Base-by-base conservation (phyloP, 2,888 invertebrate species). In the Diarsia dahlii region DNA sequence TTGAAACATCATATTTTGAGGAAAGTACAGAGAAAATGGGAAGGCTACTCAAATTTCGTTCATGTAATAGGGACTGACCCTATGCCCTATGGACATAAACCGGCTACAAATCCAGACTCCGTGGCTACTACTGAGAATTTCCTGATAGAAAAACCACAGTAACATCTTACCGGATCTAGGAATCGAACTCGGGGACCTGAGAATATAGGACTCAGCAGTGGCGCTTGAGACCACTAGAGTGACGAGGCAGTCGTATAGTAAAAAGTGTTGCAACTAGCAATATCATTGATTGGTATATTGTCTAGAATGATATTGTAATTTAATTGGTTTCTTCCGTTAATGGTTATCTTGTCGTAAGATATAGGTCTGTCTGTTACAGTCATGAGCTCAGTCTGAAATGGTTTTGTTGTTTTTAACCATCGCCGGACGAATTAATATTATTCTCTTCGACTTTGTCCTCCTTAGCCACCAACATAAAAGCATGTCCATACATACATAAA, bases 401-500 rank as follows among this genome's bases (percentile, higher is more conserved):
- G 39, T 39, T 45, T 50, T 15, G 20, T 34, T 46, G 23, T 52
- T 52, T 60, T 18, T 0, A 58, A 58, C 15, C 23, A 15, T 58
- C 15, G 13, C 23, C 15, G 8, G 56, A 28, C 3, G 28, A 52
- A 9, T 50, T 9, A 39, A 23, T 67, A 23, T 56, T 28, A 45
- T 9, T 28, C 46, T 20, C 1, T n/a, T 13, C 39, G 2, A 20
- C 10, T 66, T 50, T 34, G 12, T 50, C 28, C n/a, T 20, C 8
- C 18, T 28, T 28, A 56, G 34, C 39, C 3, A 18, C 28, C 6
- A 50, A 56, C 3, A 39, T 50, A 34, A 64, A 83, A 65, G 12
- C 46, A n/a, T 52, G 56, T 64, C n/a, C 52, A 54, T 65, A 65
- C 65, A 66, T 58, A 52, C 39, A 13, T 68, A 48, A 70, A 66